Evolutionary conservation across 1,140 invertebrate genomes (phyloP).

Genomic region (Atopsyche davidsoni): DNA sequence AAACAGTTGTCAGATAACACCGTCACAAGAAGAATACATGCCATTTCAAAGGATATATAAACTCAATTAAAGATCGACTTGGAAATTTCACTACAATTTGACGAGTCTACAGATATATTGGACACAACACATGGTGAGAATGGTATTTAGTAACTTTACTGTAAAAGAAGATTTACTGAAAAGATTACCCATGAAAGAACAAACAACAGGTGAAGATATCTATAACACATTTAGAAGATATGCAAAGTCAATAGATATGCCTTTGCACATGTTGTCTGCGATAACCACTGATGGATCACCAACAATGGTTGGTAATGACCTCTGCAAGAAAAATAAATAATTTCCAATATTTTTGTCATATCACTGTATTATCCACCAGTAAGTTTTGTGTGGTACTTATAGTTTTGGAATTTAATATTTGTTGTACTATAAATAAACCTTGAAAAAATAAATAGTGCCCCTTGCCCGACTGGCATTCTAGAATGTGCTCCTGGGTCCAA

Average conservation of each 20-base stretch:
- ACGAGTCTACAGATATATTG: too few species aligned
- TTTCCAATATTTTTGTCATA: not conserved
- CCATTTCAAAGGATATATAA: too few species aligned
- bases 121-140: too few species aligned
- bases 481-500: too few species aligned
- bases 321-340: conserved; percentile 19
- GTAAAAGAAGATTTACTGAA: conserved; percentile 24
- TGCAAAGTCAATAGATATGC: conserved; percentile 18
- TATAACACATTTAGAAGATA: conserved; percentile 21
- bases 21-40: too few species aligned
- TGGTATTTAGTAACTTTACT: too few species aligned
- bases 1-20: conserved; percentile 16
- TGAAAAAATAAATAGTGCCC: too few species aligned
- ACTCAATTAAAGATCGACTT: conserved; percentile 13
- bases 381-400: not conserved
- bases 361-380: not conserved
- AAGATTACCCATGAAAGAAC: too few species aligned
- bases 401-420: too few species aligned
- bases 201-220: conserved; percentile 18
- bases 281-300: conserved; percentile 20
- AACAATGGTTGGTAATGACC: conserved; percentile 19
- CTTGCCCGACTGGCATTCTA: too few species aligned
- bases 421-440: too few species aligned
- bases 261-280: conserved; percentile 23
- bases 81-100: conserved; percentile 18